Percentiles rank a stretch among this genome's conserved stretches.
Evolutionary conservation across 1,140 invertebrate species (phyloP).

Genomic region (Drepana arcuata): DNA sequence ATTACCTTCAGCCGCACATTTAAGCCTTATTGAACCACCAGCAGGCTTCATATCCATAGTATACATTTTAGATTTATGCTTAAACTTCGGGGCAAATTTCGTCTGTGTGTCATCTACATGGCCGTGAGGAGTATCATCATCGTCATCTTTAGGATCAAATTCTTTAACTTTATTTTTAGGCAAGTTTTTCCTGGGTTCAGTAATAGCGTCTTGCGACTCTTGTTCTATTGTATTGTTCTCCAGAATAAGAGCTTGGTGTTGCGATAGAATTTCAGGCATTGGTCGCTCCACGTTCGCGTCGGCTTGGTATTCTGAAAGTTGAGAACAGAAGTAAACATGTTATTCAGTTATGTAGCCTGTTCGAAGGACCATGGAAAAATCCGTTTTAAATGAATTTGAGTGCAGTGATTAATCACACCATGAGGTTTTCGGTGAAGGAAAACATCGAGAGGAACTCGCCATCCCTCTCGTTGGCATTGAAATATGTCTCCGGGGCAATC

Average conservation of each 20-base stretch:
- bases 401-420: no score
- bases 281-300: conserved; percentile 37
- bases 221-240: conserved; percentile 51
- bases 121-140: conserved; percentile 51
- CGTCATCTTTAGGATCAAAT: conserved; percentile 45
- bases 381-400: no score
- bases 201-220: no score
- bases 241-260: conserved; percentile 32
- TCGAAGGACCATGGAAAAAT: no score
- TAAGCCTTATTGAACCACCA: conserved; percentile 56
- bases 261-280: conserved; percentile 37
- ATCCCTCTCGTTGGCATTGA: no score
- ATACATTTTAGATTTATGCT: conserved; percentile 57
- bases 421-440: no score
- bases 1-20: conserved; percentile 66
- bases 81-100: conserved; percentile 54
- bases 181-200: conserved; percentile 23
- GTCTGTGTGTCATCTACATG: conserved; percentile 46
- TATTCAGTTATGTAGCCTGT: no score
- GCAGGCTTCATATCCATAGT: conserved; percentile 61
- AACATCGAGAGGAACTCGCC: no score
- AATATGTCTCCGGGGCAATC: no score
- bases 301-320: conserved; percentile 61
- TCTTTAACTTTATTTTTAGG: conserved; percentile 33
- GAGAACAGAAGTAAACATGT: no score